These are phyloP conservation scores for Mesoligia furuncula DNA, from an alignment of 2,888 invertebrate genomes.

Conservation along the genomic window DNA sequence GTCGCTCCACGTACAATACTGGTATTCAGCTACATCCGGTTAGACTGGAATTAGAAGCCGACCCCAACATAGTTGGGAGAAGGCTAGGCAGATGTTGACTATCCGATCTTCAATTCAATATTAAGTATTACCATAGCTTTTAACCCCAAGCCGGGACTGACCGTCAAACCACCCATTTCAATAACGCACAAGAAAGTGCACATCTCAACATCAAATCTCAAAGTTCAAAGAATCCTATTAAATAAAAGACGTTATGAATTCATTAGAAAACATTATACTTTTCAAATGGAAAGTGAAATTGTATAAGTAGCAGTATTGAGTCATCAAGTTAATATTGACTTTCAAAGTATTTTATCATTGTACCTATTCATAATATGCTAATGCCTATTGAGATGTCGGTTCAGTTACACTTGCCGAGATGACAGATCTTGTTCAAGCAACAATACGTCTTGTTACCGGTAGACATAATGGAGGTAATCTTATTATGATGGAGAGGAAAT, in stretches of 20 bases:
- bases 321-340: slow-evolving; percentile 57
- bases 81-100: too few relatives aligned
- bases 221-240: slow-evolving; percentile 51
- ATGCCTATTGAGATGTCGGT: slow-evolving; percentile 66
- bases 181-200: slow-evolving; percentile 41
- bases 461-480: slow-evolving; percentile 32
- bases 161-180: slow-evolving; percentile 18
- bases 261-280: slow-evolving; percentile 66
- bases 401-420: slow-evolving; percentile 45
- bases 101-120: neutral
- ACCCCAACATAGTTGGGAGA: too few relatives aligned
- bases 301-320: slow-evolving; percentile 56
- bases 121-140: slow-evolving; percentile 10
- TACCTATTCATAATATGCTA: slow-evolving; percentile 67
- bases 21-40: too few relatives aligned
- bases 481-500: slow-evolving; percentile 6
- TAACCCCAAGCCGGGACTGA: neutral
- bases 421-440: slow-evolving; percentile 48
- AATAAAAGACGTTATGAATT: slow-evolving; percentile 55
- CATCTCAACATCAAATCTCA: slow-evolving; percentile 11
- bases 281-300: slow-evolving; percentile 65
- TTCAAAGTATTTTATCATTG: slow-evolving; percentile 61
- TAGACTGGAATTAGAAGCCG: too few relatives aligned
- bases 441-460: slow-evolving; percentile 47
- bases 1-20: too few relatives aligned